A percentile compares a stretch with the other conserved stretches of the same genome.
Evolutionary conservation across 2,797 vertebrate species (phyloP).

Genomic region (Trematomus bernacchii): DNA sequence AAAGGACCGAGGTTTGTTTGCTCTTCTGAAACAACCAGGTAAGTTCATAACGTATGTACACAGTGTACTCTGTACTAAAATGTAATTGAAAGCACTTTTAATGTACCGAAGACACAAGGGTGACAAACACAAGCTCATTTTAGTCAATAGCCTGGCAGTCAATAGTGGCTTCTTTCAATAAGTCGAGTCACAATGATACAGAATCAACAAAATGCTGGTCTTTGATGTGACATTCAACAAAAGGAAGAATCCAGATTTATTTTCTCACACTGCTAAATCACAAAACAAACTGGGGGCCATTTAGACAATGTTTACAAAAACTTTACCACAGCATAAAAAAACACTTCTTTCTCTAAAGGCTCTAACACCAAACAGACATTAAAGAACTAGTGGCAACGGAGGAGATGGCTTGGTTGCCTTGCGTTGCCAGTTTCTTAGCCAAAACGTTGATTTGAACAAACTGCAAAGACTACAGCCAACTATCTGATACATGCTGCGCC

Average conservation of each 20-base stretch:
- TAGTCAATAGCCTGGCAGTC: background rate
- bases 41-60: background rate
- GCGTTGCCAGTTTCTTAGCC: too few species aligned
- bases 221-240: background rate
- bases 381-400: too few species aligned
- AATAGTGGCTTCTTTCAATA: conserved; percentile 6
- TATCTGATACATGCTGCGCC: too few species aligned
- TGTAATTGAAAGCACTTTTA: background rate
- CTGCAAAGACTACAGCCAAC: too few species aligned
- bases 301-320: background rate
- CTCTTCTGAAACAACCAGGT: background rate
- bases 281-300: background rate
- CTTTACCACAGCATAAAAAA: background rate
- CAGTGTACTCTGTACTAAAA: background rate
- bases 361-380: too few species aligned
- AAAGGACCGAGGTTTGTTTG: conserved; percentile 15
- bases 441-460: too few species aligned
- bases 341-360: background rate
- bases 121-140: background rate
- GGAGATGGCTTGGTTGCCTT: too few species aligned
- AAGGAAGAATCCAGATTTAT: background rate
- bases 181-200: background rate
- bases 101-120: background rate
- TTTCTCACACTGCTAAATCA: background rate
- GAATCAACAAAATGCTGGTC: conserved; percentile 1